phyloP scores from a whole-genome alignment of 2,888 invertebrate genomes.

The Incurvaria masculella region DNA sequence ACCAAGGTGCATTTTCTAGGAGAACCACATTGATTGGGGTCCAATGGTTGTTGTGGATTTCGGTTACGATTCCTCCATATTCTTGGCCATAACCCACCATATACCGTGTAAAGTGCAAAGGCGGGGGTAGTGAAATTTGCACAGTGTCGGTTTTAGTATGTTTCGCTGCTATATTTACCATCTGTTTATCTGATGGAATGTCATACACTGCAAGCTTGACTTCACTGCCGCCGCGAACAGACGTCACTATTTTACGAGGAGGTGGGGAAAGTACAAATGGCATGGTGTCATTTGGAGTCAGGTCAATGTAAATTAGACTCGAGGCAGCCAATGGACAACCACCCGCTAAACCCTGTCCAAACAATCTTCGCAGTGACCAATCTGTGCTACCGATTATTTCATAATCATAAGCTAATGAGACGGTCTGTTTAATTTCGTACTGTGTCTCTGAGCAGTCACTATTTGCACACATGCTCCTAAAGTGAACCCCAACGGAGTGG shows the following conservation, averaged over 20 bases:
- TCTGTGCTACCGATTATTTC: constrained; percentile 65
- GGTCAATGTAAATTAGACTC: constrained; percentile 80
- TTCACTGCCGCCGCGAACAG: constrained; percentile 66
- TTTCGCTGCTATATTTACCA: constrained; percentile 68
- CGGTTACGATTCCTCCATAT: constrained; percentile 83
- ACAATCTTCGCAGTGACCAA: constrained; percentile 85
- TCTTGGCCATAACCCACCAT: constrained; percentile 91
- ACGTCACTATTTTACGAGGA: constrained; percentile 57
- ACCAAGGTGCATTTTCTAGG: constrained; percentile 91
- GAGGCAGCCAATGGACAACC: constrained; percentile 76
- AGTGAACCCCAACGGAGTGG: constrained; percentile 85
- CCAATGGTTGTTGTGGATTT: constrained; percentile 80
- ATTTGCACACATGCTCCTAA: constrained; percentile 73
- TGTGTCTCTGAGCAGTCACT: constrained; percentile 57
- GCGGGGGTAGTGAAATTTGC: constrained; percentile 55
- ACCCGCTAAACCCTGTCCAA: constrained; percentile 80
- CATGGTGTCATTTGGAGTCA: constrained; percentile 60
- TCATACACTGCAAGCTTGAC: constrained; percentile 70
- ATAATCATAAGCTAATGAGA: constrained; percentile 85
- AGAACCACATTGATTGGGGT: constrained; percentile 71
- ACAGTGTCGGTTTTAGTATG: constrained; percentile 47
- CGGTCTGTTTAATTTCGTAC: constrained; percentile 79
- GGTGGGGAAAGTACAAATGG: constrained; percentile 62
- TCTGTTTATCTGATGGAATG: constrained; percentile 50
- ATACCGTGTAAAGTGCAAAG: constrained; percentile 75